Conservation (phyloP, 2,113 vertebrate genomes). For the Rhizomys pruinosus region DNA sequence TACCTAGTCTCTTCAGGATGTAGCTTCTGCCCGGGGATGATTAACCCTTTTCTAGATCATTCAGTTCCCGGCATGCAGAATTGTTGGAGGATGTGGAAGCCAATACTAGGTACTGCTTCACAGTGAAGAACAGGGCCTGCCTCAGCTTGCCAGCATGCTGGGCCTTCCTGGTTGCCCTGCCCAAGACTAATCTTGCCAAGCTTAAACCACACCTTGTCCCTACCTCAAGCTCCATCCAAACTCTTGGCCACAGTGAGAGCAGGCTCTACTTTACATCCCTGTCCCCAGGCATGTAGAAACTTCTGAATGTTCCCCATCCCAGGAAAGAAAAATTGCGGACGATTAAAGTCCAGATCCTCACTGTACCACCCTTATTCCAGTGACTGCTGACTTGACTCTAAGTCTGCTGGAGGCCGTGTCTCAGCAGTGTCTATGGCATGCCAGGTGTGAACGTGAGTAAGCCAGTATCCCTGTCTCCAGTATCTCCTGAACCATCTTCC, state of each 20-base stretch:
- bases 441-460: not conserved
- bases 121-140: not conserved
- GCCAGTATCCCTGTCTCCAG: not conserved
- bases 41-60: not conserved
- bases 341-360: not conserved
- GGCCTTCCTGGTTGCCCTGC: not conserved
- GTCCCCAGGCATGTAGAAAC: not conserved
- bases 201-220: not conserved
- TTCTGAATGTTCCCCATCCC: not conserved
- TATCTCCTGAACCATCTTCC: not conserved
- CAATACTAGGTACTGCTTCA: not conserved
- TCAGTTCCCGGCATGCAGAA: not conserved
- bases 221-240: not conserved
- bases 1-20: not conserved
- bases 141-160: not conserved
- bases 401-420: not conserved
- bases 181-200: not conserved
- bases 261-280: not conserved
- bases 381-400: accelerated
- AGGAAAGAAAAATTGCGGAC: not conserved
- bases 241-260: not conserved
- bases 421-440: not conserved
- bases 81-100: not conserved
- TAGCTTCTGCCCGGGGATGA: not conserved
- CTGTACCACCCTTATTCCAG: not conserved